Conservation (phyloP, 1,140 invertebrate genomes). For the Pogonomyrmex barbatus region DNA sequence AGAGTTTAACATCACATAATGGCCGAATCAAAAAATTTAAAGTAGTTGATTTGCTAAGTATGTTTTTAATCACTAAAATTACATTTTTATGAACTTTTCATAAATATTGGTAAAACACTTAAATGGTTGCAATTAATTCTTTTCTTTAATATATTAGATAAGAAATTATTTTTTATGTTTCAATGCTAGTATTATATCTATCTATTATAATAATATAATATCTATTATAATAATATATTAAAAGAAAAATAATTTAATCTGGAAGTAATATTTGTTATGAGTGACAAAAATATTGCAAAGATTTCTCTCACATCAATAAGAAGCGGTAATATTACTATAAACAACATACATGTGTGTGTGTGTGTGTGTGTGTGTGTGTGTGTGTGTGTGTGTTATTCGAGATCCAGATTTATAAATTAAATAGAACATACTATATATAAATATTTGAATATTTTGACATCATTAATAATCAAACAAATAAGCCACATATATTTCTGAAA, state of each 20-base stretch:
- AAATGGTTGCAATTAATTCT: not conserved
- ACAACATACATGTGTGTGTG: not conserved
- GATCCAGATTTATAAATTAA: not conserved
- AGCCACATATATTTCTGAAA: not conserved
- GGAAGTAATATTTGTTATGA: not conserved
- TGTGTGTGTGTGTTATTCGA: too few relatives aligned
- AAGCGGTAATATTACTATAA: not conserved
- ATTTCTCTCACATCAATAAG: not conserved
- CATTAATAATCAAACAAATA: conserved; percentile 9
- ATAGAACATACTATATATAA: not conserved
- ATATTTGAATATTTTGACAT: not conserved
- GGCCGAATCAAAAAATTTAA: not conserved
- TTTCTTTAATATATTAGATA: not conserved
- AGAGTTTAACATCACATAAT: not conserved
- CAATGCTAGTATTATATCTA: too few relatives aligned
- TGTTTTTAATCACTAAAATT: not conserved
- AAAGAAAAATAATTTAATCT: not conserved
- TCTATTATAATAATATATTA: not conserved
- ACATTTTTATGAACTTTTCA: conserved; percentile 2
- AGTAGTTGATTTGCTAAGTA: not conserved
- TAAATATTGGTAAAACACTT: conserved; percentile 3
- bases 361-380: too few relatives aligned
- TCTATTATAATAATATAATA: too few relatives aligned
- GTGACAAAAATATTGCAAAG: not conserved
- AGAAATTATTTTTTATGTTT: not conserved